phyloP scores from a whole-genome alignment of 2,888 invertebrate species.

The Leistus spinibarbis region DNA sequence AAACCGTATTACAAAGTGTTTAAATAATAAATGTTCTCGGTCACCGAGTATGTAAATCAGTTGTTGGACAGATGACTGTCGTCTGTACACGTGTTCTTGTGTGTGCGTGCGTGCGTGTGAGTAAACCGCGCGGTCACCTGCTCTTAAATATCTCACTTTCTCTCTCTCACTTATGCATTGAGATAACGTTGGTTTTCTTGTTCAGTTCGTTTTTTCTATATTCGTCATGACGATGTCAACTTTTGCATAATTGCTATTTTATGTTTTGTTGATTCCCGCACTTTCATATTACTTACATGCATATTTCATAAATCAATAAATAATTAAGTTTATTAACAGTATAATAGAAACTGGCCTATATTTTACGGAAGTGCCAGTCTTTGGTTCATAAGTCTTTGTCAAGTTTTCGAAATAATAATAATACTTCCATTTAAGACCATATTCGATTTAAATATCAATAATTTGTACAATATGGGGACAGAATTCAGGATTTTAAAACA shows the following conservation, averaged over 20 bases:
- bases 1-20: slow-evolving; percentile 38
- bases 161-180: background rate
- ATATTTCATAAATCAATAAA: background rate
- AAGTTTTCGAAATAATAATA: no score
- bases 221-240: background rate
- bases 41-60: slow-evolving; percentile 26
- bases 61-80: slow-evolving; percentile 32
- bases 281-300: background rate
- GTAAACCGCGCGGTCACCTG: background rate
- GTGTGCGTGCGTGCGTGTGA: background rate
- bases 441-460: no score
- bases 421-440: no score
- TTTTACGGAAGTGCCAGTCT: background rate
- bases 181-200: background rate
- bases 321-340: background rate
- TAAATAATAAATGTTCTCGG: slow-evolving; percentile 33
- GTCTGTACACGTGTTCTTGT: slow-evolving; percentile 31
- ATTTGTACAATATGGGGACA: no score
- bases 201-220: background rate
- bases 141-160: background rate
- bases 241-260: background rate
- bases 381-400: no score
- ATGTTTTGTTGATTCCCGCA: background rate
- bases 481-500: no score
- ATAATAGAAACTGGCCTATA: no score